phyloP scores from a whole-genome alignment of 2,113 vertebrate species.

The Microcebus griseorufus region DNA sequence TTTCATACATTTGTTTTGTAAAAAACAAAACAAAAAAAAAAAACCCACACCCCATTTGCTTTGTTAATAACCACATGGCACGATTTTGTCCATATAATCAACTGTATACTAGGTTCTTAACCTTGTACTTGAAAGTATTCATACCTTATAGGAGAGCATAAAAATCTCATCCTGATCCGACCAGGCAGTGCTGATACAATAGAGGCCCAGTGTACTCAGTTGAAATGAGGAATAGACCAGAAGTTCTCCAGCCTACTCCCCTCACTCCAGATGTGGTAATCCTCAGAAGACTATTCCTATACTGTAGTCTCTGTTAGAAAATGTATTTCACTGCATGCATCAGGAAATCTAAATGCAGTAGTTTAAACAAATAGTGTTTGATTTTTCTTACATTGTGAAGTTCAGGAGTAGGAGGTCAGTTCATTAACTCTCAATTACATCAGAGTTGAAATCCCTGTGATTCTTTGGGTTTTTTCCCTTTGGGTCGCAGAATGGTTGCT shows the following conservation, averaged over 20 bases:
- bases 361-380: background rate
- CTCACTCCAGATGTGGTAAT: background rate
- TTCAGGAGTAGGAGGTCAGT: background rate
- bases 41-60: background rate
- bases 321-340: background rate
- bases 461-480: background rate
- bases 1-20: background rate
- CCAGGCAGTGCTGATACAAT: background rate
- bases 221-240: background rate
- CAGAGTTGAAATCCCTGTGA: background rate
- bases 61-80: background rate
- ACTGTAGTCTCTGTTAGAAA: background rate
- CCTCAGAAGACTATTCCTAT: background rate
- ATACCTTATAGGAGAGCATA: background rate
- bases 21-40: background rate
- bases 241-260: background rate
- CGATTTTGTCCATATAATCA: background rate
- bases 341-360: background rate
- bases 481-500: background rate
- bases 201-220: accelerated
- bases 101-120: background rate
- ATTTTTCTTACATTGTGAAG: background rate
- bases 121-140: background rate
- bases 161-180: background rate
- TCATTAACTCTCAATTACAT: background rate